phyloP scores from a whole-genome alignment of 2,797 vertebrate genomes.

The Melanotaenia parkinsoni region DNA sequence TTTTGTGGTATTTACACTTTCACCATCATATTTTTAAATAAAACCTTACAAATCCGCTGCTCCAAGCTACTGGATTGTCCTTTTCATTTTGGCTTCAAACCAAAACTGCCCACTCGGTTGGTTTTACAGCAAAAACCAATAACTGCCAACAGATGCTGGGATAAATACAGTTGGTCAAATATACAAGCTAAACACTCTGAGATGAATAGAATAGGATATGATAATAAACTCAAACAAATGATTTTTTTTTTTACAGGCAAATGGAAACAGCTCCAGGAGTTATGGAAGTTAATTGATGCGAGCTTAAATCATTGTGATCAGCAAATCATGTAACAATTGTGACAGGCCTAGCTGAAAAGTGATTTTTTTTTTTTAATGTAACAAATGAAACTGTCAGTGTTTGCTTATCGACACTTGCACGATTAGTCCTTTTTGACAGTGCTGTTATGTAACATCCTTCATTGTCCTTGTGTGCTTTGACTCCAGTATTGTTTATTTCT shows the following conservation, averaged over 20 bases:
- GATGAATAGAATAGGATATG: not conserved
- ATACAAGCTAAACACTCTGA: not conserved
- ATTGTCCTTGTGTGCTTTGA: slow-evolving; percentile 49
- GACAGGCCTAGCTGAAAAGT: slow-evolving; percentile 16
- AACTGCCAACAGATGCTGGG: not conserved
- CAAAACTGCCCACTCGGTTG: not conserved
- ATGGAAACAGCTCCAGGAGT: slow-evolving; percentile 1
- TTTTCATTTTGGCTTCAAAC: not conserved
- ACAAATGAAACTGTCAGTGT: slow-evolving; percentile 43
- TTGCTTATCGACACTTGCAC: slow-evolving; percentile 27
- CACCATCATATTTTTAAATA: not conserved
- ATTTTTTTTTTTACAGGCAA: not conserved
- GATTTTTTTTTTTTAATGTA: slow-evolving; percentile 11
- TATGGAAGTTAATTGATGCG: not conserved
- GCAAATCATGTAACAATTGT: not conserved
- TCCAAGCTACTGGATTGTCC: not conserved
- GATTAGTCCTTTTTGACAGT: slow-evolving; percentile 29
- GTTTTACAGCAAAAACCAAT: not conserved
- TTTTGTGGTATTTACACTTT: not conserved
- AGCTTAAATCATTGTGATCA: slow-evolving; percentile 3
- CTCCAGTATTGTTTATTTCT: slow-evolving; percentile 59
- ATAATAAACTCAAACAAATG: no score
- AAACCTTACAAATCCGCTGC: not conserved
- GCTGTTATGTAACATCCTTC: slow-evolving; percentile 31
- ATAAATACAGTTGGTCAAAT: not conserved